phyloP scores from a whole-genome alignment of 2,113 vertebrate genomes.

The Thermophis baileyi region DNA sequence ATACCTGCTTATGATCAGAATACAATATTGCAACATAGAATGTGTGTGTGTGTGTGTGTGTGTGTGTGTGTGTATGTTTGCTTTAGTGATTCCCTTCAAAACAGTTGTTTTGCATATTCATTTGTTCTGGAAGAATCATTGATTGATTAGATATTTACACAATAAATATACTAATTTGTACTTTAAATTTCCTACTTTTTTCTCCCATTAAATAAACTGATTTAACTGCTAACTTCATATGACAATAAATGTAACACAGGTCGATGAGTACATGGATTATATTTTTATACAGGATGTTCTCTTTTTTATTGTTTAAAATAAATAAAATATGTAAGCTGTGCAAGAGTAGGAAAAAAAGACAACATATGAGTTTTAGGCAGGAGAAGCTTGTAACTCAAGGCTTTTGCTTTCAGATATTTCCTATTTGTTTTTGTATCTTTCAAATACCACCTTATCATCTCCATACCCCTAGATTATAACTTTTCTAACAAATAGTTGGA shows the following conservation, averaged over 20 bases:
- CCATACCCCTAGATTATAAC: background rate
- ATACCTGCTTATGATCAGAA: background rate
- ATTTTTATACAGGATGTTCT: background rate
- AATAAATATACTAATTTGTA: background rate
- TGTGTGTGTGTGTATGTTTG: too few relatives aligned
- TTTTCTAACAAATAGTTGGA: background rate
- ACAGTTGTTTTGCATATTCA: background rate
- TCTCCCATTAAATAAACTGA: background rate
- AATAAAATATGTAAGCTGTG: background rate
- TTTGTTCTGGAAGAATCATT: background rate
- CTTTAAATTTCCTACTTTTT: background rate
- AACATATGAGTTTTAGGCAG: background rate
- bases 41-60: background rate
- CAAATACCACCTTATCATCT: background rate
- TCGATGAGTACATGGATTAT: background rate
- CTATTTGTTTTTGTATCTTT: background rate
- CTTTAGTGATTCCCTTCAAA: background rate
- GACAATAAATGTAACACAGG: background rate
- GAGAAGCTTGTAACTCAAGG: background rate
- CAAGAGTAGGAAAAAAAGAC: background rate
- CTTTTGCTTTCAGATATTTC: background rate
- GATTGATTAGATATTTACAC: background rate
- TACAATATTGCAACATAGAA: background rate
- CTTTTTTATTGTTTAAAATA: background rate
- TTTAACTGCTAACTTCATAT: background rate